These are phyloP conservation scores for Gortyna flavago DNA, from an alignment of 2,888 invertebrate genomes.

Conservation along the genomic window DNA sequence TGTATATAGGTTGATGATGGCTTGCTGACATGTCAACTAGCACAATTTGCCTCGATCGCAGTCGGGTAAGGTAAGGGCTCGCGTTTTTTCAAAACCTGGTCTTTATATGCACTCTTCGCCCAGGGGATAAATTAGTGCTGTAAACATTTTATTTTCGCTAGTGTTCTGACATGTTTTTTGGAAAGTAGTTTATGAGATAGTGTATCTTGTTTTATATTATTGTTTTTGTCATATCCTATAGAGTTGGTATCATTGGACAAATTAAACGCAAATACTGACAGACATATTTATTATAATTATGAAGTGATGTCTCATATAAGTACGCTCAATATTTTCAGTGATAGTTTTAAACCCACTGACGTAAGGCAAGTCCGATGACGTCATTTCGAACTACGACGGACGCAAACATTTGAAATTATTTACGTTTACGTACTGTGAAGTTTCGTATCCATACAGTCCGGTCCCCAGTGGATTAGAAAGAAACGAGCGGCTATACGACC, in stretches of 20 bases:
- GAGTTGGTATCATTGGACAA: slow-evolving; percentile 4
- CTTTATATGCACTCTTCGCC: background rate
- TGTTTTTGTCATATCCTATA: background rate
- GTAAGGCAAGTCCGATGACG: slow-evolving; percentile 35
- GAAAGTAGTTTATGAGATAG: background rate
- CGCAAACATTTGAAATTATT: slow-evolving; percentile 39
- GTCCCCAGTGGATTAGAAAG: slow-evolving; percentile 11
- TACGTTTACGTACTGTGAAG: slow-evolving; percentile 1
- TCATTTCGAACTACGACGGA: slow-evolving; percentile 16
- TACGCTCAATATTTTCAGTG: slow-evolving; percentile 28
- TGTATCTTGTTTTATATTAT: slow-evolving; percentile 15
- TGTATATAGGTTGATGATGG: background rate
- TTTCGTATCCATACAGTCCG: slow-evolving; percentile 10
- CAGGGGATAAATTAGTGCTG: slow-evolving; percentile 20
- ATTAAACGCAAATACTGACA: background rate
- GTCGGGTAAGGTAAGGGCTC: background rate
- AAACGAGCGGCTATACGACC: slow-evolving; percentile 1
- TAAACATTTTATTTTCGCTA: background rate
- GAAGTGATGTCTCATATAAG: slow-evolving; percentile 16
- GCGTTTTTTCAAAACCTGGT: background rate
- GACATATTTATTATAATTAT: background rate
- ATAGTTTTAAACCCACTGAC: slow-evolving; percentile 28
- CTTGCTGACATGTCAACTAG: background rate
- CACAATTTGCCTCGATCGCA: slow-evolving; percentile 10
- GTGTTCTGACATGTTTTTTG: background rate